A percentile compares a stretch with the other conserved stretches of the same genome.
Conservation (phyloP, 1,140 invertebrate genomes). For the Theocolax elegans region DNA sequence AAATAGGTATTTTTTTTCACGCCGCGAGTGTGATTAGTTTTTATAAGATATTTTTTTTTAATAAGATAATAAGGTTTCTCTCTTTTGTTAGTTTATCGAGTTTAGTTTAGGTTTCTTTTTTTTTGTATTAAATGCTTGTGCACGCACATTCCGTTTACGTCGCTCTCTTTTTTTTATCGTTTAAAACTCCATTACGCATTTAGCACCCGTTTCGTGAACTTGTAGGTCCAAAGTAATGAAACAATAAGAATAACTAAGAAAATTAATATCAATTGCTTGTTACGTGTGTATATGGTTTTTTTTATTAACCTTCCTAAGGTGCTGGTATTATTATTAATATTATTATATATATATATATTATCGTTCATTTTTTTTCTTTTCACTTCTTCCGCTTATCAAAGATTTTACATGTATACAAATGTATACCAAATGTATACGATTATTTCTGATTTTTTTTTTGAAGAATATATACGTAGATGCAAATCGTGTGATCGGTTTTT, state of each 20-base stretch:
- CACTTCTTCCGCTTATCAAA: slow-evolving; percentile 28
- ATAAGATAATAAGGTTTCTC: slow-evolving; percentile 9
- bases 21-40: too few species aligned
- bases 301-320: slow-evolving; percentile 5
- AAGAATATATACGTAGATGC: slow-evolving; percentile 13
- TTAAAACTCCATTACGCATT: slow-evolving; percentile 13
- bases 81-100: slow-evolving; percentile 15
- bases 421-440: slow-evolving; percentile 29
- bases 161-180: slow-evolving; percentile 12
- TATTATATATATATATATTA: too few species aligned
- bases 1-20: too few species aligned
- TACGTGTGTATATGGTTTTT: slow-evolving; percentile 23
- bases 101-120: slow-evolving; percentile 11
- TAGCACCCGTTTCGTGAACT: slow-evolving; percentile 37
- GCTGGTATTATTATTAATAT: neutral
- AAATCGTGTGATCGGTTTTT: neutral
- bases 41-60: slow-evolving; percentile 17
- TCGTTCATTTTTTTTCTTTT: neutral
- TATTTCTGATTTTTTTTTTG: neutral
- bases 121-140: slow-evolving; percentile 21
- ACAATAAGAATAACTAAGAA: neutral
- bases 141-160: too few species aligned
- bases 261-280: slow-evolving; percentile 26
- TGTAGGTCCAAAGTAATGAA: slow-evolving; percentile 27
- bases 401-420: slow-evolving; percentile 33